Conservation (phyloP, 2,113 vertebrate species). For the Epinephelus fuscoguttatus region DNA sequence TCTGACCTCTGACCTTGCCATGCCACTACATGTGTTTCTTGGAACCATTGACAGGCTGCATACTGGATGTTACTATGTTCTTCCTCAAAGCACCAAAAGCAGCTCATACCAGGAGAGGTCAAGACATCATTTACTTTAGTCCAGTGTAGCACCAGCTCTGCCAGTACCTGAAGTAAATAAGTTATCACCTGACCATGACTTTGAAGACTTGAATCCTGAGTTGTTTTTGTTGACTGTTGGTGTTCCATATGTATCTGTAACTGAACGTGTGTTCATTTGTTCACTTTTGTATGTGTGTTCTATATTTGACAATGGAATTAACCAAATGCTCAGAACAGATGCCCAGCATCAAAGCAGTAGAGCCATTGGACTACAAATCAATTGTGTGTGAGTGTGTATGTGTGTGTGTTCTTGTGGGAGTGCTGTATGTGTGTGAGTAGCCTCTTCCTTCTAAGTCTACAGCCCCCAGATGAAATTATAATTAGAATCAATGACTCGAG, state of each 20-base stretch:
- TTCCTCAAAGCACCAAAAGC: background rate
- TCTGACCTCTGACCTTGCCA: background rate
- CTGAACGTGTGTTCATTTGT: background rate
- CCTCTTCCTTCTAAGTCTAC: slow-evolving; percentile 1
- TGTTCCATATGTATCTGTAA: background rate
- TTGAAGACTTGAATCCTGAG: background rate
- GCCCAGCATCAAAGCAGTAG: slow-evolving; percentile 5
- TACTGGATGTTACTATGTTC: background rate
- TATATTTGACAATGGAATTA: slow-evolving; percentile 14
- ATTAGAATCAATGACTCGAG: slow-evolving; percentile 40
- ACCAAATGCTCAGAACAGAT: slow-evolving; percentile 23
- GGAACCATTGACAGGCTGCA: too few relatives aligned
- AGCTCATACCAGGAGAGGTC: background rate
- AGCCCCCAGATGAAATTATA: slow-evolving; percentile 33
- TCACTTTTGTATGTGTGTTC: background rate
- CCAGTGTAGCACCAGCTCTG: background rate
- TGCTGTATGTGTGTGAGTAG: slow-evolving; percentile 3
- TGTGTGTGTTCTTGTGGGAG: slow-evolving; percentile 2
- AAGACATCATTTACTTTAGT: background rate
- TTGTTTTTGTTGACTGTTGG: slow-evolving; percentile 11
- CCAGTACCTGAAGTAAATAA: background rate
- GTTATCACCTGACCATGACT: background rate
- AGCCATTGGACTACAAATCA: slow-evolving; percentile 21
- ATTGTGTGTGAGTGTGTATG: slow-evolving; percentile 3
- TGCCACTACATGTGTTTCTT: background rate